Base-by-base conservation (phyloP, 2,888 invertebrate genomes). In the Dorcus parallelipipedus region DNA sequence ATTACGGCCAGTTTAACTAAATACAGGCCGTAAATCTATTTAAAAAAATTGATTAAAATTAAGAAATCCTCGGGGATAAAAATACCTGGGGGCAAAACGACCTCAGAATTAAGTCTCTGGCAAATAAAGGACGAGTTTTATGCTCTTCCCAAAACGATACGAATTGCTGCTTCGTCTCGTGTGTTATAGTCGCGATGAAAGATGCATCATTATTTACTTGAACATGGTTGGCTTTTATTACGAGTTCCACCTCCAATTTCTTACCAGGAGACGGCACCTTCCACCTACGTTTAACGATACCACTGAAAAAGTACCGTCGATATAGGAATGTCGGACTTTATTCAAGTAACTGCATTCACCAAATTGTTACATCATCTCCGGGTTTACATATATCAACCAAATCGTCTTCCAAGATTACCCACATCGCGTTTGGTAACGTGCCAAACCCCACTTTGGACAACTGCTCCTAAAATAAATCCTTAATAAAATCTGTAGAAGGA, bases 311-410 rank as follows among this genome's bases (percentile, higher is more conserved):
- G 14, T 47, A 51, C 48, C 20, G 17, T 52, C 42, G 23, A 41
- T 17, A 20, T n/a, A 17, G 23, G n/a, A 39, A 38, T 56, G 23
- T 33, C n/a, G 7, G 54, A 14, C 40, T 42, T 33, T 49, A 45
- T 33, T 14, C 39, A n/a, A 41, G 1, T 52, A 52, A 33, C 49
- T 50, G 33, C 41, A 61, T 76, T 74, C 79, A 93, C 94, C 90
- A 89, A 63, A 95, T 84, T 63, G 87, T 85, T 10, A 95, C 85
- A 81, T 91, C 90, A 81, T 95, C 94, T 1, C 95, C 95, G 52
- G 95, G 93, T 76, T 92, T 91, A 74, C 93, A 93, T 61, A 80
- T 80, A 76, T 94, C 93, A 0, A 94, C 93, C 23, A 95, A 80
- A 78, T 95, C 95, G 80, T 95, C 88, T 72, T 93, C 90, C 43